These are phyloP conservation scores for Sinohyriopsis cumingii DNA, from an alignment of 2,888 invertebrate species.

Conservation along the genomic window DNA sequence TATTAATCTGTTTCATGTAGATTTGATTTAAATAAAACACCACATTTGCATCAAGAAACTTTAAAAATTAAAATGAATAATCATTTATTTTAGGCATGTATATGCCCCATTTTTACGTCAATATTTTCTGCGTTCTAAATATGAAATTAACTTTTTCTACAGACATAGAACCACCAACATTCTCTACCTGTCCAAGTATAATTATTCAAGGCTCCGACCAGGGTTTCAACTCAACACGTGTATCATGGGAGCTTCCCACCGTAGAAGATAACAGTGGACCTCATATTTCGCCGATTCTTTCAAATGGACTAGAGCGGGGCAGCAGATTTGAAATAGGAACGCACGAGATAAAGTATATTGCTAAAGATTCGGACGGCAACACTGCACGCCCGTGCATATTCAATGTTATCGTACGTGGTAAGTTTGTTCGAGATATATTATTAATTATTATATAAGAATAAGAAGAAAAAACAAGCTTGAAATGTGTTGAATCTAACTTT, in stretches of 20 bases:
- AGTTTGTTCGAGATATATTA: too few species aligned
- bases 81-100: too few species aligned
- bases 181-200: conserved; percentile 15
- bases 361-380: conserved; percentile 15
- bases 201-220: conserved; percentile 13
- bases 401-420: conserved; percentile 23
- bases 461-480: too few species aligned
- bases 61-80: too few species aligned
- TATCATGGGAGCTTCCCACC: conserved; percentile 13
- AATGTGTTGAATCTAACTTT: too few species aligned
- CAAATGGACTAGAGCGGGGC: neutral
- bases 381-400: conserved; percentile 12
- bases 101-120: too few species aligned
- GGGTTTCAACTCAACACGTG: conserved; percentile 9
- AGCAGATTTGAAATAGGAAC: conserved; percentile 8
- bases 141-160: neutral
- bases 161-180: conserved; percentile 23
- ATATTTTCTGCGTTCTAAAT: too few species aligned
- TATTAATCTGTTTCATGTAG: too few species aligned
- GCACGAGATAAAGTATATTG: conserved; percentile 13
- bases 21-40: too few species aligned
- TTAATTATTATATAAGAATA: too few species aligned
- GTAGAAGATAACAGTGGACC: conserved; percentile 17
- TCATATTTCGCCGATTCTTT: neutral
- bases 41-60: too few species aligned